A percentile compares a stretch with the other conserved stretches of the same genome.
phyloP scores from a whole-genome alignment of 2,797 vertebrate species.

The Anabas testudineus region DNA sequence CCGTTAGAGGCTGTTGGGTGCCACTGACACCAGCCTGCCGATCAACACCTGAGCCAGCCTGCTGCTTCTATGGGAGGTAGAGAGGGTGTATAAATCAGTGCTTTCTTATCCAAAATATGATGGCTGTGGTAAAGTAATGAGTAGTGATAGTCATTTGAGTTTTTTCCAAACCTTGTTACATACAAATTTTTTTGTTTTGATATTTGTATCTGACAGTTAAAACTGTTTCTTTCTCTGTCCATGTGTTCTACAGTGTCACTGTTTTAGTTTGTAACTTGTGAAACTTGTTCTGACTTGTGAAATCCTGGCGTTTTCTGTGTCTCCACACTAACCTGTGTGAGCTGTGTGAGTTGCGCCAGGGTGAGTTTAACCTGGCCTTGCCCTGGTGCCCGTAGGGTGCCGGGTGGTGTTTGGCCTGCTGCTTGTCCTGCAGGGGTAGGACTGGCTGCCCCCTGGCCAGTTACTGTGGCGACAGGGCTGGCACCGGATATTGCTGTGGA shows the following conservation, averaged over 20 bases:
- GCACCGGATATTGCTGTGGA: constrained; percentile 90
- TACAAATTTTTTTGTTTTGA: too few relatives aligned
- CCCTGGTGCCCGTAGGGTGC: constrained; percentile 88
- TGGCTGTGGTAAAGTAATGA: constrained; percentile 1
- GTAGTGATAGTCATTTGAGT: background rate
- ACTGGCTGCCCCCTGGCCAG: constrained; percentile 83
- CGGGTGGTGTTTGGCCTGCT: constrained; percentile 72
- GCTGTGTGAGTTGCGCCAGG: constrained; percentile 94
- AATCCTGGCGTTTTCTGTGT: constrained; percentile 15
- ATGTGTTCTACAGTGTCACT: too few relatives aligned
- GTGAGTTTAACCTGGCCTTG: constrained; percentile 97
- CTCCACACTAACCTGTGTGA: constrained; percentile 89
- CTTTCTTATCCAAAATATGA: constrained; percentile 3
- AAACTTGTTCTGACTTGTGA: too few relatives aligned
- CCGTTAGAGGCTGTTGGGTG: constrained; percentile 89
- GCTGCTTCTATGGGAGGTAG: constrained; percentile 76
- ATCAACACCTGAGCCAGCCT: constrained; percentile 71
- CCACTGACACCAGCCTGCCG: constrained; percentile 69
- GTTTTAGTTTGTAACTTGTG: too few relatives aligned
- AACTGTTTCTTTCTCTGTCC: too few relatives aligned
- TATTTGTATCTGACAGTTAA: too few relatives aligned
- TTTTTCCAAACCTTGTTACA: background rate
- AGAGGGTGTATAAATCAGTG: background rate
- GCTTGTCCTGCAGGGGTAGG: constrained; percentile 75
- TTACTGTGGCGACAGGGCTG: constrained; percentile 82